Percentiles rank a stretch among this genome's conserved stretches.
Conservation (phyloP, 2,888 invertebrate species). For the Syrphus vitripennis region DNA sequence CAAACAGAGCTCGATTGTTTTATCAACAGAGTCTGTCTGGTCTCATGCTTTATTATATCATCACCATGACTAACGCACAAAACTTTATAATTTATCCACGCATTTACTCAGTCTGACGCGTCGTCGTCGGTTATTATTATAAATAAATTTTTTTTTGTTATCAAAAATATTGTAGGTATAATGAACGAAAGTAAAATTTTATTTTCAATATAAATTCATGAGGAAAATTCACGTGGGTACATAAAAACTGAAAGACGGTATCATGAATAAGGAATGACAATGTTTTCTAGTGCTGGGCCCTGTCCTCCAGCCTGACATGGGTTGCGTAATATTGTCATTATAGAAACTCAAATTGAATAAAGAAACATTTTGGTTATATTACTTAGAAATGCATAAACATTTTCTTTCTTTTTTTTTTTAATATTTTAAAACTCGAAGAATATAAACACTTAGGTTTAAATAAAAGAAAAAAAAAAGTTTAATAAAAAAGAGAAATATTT, state of each 20-base stretch:
- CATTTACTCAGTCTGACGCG: not conserved
- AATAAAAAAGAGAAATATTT: not conserved
- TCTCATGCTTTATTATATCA: not conserved
- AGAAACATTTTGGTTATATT: constrained; percentile 32
- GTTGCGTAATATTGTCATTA: not conserved
- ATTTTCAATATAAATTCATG: constrained; percentile 70
- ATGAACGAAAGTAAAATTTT: constrained; percentile 30
- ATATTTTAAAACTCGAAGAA: not conserved
- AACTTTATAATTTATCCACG: constrained; percentile 1
- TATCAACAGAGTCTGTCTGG: not conserved
- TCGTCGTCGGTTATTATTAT: not conserved
- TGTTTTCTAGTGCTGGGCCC: not conserved
- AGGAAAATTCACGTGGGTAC: constrained; percentile 47
- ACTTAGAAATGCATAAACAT: constrained; percentile 15
- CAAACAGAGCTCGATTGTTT: not conserved
- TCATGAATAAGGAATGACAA: constrained; percentile 53
- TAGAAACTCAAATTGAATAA: constrained; percentile 48
- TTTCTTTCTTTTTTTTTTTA: not conserved
- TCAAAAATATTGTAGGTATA: not conserved
- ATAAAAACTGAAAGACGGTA: not conserved
- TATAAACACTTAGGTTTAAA: not conserved
- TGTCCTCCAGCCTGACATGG: not conserved
- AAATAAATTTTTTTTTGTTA: not conserved
- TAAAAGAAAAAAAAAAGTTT: not conserved
- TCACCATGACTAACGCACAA: not conserved